Conservation (phyloP, 2,888 invertebrate species). For the Nezara viridula region DNA sequence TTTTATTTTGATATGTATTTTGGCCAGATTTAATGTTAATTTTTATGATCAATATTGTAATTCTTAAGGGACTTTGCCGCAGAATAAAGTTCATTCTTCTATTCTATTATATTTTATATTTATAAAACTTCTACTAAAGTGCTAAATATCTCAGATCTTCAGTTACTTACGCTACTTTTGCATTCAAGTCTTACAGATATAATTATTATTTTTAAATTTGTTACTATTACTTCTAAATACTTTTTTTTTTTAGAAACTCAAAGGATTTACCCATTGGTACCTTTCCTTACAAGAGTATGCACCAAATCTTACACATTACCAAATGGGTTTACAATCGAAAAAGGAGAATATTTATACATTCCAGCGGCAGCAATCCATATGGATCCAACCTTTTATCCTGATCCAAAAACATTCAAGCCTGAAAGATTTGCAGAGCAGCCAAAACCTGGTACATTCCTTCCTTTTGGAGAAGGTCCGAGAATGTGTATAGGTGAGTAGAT, state of each 20-base stretch:
- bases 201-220: too few species aligned
- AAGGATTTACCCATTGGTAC: conserved; percentile 48
- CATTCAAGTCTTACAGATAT: too few species aligned
- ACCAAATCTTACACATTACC: conserved; percentile 55
- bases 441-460: conserved; percentile 53
- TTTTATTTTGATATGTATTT: too few species aligned
- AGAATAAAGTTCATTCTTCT: too few species aligned
- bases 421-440: conserved; percentile 58
- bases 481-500: conserved; percentile 58
- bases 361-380: conserved; percentile 61
- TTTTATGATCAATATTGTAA: too few species aligned
- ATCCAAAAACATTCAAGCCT: conserved; percentile 61
- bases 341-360: conserved; percentile 59
- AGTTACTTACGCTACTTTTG: too few species aligned
- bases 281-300: conserved; percentile 44
- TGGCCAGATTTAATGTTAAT: too few species aligned
- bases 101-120: too few species aligned
- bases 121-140: too few species aligned
- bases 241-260: conserved; percentile 53
- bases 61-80: too few species aligned
- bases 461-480: conserved; percentile 59
- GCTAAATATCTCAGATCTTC: too few species aligned
- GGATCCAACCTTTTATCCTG: conserved; percentile 60
- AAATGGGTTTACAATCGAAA: conserved; percentile 53
- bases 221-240: too few species aligned